Conservation (phyloP, 2,888 invertebrate species). For the Tetrapedia diversipes region DNA sequence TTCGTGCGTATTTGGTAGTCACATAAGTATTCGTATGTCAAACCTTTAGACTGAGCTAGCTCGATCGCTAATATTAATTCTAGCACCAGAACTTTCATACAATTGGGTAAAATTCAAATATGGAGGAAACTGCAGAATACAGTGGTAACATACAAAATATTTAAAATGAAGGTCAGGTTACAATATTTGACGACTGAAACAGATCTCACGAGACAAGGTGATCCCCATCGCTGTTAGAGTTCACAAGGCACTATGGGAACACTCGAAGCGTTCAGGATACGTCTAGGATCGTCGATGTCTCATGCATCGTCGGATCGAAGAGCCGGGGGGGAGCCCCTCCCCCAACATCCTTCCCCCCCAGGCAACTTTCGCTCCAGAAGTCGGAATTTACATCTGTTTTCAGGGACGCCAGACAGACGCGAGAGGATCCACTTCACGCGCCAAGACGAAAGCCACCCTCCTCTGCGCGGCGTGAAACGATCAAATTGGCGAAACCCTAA, state of each 20-base stretch:
- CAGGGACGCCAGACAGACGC: conserved; percentile 47
- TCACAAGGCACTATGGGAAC: conserved; percentile 49
- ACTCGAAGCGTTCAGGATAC: conserved; percentile 39
- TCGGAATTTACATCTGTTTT: conserved; percentile 66
- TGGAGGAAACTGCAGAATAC: no score
- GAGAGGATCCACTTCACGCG: conserved; percentile 21
- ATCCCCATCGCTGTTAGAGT: conserved; percentile 27
- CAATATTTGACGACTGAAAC: no score
- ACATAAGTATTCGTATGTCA: no score
- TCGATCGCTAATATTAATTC: no score
- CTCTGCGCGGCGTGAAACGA: conserved; percentile 45
- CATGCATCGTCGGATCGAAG: conserved; percentile 44
- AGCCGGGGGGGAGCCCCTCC: no score
- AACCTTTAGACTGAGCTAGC: no score
- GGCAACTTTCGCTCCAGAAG: conserved; percentile 54
- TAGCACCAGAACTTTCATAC: no score
- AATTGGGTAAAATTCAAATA: no score
- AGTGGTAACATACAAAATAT: no score
- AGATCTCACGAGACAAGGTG: no score
- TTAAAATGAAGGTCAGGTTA: no score
- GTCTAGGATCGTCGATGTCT: conserved; percentile 39
- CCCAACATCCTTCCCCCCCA: conserved; percentile 13
- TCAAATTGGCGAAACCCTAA: conserved; percentile 45
- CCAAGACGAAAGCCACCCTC: conserved; percentile 31
- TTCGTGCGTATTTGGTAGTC: no score